A percentile compares a stretch with the other conserved stretches of the same genome.
Conservation (phyloP, 2,888 invertebrate genomes). For the Ischnus inquisitorius region DNA sequence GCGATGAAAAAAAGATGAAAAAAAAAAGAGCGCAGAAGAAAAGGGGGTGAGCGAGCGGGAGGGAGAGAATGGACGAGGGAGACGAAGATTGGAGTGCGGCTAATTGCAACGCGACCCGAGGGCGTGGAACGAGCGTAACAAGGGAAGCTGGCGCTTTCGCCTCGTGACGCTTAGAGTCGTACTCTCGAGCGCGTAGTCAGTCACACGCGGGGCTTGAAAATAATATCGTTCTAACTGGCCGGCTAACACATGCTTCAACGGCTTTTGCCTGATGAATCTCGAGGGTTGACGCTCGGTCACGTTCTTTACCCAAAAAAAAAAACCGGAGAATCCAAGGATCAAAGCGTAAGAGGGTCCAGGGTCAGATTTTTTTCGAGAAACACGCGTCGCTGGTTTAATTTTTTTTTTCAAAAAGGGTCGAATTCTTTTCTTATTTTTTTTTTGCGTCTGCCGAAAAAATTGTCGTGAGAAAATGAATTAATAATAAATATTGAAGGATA, state of each 20-base stretch:
- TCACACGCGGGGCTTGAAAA: constrained; percentile 33
- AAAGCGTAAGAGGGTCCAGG: constrained; percentile 8
- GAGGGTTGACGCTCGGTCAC: constrained; percentile 37
- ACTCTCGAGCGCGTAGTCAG: constrained; percentile 1
- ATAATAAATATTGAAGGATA: no score
- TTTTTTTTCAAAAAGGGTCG: not conserved
- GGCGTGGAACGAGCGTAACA: constrained; percentile 49
- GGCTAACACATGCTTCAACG: constrained; percentile 32
- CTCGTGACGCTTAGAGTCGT: not conserved
- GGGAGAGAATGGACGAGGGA: constrained; percentile 26
- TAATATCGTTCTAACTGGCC: constrained; percentile 32
- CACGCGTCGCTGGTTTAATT: not conserved
- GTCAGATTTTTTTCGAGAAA: not conserved
- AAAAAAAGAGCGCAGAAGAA: not conserved
- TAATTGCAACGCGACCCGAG: constrained; percentile 54
- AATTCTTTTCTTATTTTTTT: not conserved
- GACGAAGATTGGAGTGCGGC: constrained; percentile 58
- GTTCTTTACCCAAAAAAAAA: constrained; percentile 8
- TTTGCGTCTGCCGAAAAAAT: not conserved
- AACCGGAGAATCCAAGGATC: not conserved
- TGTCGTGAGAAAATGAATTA: no score
- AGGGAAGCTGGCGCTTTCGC: constrained; percentile 32
- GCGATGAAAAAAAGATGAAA: constrained; percentile 13
- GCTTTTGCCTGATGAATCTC: constrained; percentile 4
- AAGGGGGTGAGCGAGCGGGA: not conserved